These are phyloP conservation scores for Epinotia ramella DNA, from an alignment of 2,888 invertebrate genomes.

Conservation along the genomic window DNA sequence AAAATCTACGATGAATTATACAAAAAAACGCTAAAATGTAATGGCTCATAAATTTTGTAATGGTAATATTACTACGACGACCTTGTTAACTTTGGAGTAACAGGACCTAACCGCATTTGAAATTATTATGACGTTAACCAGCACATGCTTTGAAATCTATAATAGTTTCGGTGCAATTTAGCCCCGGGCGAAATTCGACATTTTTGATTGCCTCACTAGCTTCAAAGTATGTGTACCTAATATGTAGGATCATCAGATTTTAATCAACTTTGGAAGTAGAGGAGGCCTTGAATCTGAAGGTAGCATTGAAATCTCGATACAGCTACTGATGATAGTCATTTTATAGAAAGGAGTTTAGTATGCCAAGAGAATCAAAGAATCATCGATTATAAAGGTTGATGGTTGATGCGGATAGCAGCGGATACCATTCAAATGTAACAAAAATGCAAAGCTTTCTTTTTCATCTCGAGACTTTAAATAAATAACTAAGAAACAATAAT, in stretches of 20 bases:
- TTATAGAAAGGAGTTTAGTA: conserved; percentile 44
- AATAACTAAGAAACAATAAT: conserved; percentile 16
- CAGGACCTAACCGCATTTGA: conserved; percentile 21
- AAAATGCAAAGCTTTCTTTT: conserved; percentile 36
- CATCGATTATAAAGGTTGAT: conserved; percentile 43
- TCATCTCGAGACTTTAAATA: conserved; percentile 12
- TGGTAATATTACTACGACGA: conserved; percentile 7
- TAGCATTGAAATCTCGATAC: conserved; percentile 33
- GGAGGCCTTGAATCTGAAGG: conserved; percentile 19
- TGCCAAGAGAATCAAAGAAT: conserved; percentile 41
- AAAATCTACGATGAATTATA: conserved; percentile 6
- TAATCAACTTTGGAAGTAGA: conserved; percentile 52
- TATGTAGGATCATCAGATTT: conserved; percentile 53
- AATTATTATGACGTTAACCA: conserved; percentile 12
- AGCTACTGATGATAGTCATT: conserved; percentile 36
- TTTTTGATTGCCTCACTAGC: conserved; percentile 22
- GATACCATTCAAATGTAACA: conserved; percentile 34
- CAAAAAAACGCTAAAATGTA: conserved; percentile 16
- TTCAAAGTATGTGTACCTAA: not conserved
- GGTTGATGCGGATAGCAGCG: conserved; percentile 35
- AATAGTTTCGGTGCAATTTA: conserved; percentile 16
- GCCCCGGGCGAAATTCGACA: conserved; percentile 17
- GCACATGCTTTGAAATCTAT: conserved; percentile 16
- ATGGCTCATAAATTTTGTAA: conserved; percentile 32
- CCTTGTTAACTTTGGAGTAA: conserved; percentile 32